Base-by-base conservation (phyloP, 1,140 invertebrate genomes). In the Anoplolepis gracilipes region DNA sequence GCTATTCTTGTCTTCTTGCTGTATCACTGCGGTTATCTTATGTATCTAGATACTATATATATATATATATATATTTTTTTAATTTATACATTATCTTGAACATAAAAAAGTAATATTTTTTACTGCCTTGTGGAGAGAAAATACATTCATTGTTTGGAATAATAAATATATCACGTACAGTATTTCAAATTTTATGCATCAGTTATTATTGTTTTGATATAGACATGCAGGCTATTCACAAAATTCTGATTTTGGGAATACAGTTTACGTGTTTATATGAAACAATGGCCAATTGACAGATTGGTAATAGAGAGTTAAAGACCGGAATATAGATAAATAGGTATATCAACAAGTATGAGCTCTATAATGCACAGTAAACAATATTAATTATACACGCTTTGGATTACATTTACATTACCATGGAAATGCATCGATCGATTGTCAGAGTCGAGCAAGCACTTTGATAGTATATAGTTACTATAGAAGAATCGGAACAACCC, bases 311-410 rank as follows among this genome's bases (percentile, higher is more conserved):
- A 59, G 36, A 49, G 55, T 42, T 16, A 36, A 78, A 19, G 61
- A 53, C 22, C 19, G 25, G 19, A 19, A 65, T 42, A 10, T n/a
- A 62, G 4, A 19, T 65, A 67, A 79, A 55, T 67, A 42, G 16
- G 55, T 30, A 33, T 81, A 72, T 72, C 78, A 81, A 81, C 78
- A 72, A 81, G 67, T 81, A 53, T 13, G 36, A 42, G 33, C 25
- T 28, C 33, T 22, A 42, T 13, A 59, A 81, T 22, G 13, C 4
- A 11, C 11, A 57, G 19, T 62, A 67, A 57, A 13, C 22, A 13
- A 16, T 10, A 81, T 81, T 59, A 72, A 81, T 81, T 72, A 81
- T 81, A 36, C 49, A 81, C 33, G 67, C n/a, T n/a, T 81, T 72
- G 65, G 25, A 81, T 72, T 81, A 59, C 65, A 36, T 81, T 81